Conservation (phyloP, 2,888 invertebrate species). For the Hirtodrosophila cameraria region DNA sequence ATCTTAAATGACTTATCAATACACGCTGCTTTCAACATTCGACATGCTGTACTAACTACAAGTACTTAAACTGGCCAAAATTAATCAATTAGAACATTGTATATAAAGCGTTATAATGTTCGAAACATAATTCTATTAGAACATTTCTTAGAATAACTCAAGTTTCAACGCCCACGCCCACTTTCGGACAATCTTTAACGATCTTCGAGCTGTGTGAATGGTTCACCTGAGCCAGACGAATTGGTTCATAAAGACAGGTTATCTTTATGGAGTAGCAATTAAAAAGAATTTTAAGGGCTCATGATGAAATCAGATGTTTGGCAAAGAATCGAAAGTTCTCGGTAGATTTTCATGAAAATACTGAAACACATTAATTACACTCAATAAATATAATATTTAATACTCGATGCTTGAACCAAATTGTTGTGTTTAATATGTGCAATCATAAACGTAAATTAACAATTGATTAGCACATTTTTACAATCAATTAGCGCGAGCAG, state of each 20-base stretch:
- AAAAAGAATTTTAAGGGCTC: background rate
- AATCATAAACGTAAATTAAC: conserved; percentile 29
- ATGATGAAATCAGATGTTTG: conserved; percentile 4
- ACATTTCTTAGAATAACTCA: conserved; percentile 3
- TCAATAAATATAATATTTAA: conserved; percentile 20
- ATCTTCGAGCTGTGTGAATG: background rate
- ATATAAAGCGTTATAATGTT: no score
- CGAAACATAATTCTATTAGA: conserved; percentile 10
- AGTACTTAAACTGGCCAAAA: conserved; percentile 1
- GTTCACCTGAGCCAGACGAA: background rate
- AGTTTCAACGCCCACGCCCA: background rate
- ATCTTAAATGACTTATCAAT: background rate
- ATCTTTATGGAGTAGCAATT: conserved; percentile 36
- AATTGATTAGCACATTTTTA: conserved; percentile 54
- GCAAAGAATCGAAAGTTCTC: background rate
- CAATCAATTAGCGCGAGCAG: conserved; percentile 49
- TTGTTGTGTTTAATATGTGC: conserved; percentile 3
- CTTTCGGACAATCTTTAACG: background rate
- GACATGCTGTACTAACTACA: background rate
- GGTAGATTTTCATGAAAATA: background rate
- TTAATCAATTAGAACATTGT: background rate
- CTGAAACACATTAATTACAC: background rate
- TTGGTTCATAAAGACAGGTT: conserved; percentile 7
- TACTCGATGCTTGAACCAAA: background rate
- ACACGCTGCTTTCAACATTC: background rate